phyloP scores from a whole-genome alignment of 2,113 vertebrate genomes.

The Pelmatolapia mariae region DNA sequence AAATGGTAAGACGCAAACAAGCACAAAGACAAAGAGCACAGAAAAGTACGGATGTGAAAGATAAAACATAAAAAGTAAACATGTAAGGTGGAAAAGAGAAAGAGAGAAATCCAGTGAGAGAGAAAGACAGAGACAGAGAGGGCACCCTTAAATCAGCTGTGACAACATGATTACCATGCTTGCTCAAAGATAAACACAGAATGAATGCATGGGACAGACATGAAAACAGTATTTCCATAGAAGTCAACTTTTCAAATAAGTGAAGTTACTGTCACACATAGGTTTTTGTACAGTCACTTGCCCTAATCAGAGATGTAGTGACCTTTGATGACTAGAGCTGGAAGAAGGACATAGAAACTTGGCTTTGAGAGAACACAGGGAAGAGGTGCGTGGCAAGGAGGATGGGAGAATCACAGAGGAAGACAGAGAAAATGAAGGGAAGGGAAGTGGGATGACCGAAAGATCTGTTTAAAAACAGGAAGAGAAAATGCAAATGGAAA shows the following conservation, averaged over 20 bases:
- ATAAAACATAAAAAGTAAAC: background rate
- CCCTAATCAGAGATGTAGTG: background rate
- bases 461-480: background rate
- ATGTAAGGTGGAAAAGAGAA: background rate
- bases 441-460: background rate
- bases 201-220: background rate
- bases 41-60: background rate
- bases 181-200: background rate
- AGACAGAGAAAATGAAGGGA: background rate
- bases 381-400: background rate
- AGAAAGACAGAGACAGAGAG: background rate
- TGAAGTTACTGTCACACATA: background rate
- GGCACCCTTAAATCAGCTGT: slow-evolving; percentile 59
- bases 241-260: background rate
- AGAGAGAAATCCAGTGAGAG: background rate
- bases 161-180: slow-evolving; percentile 60
- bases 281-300: background rate
- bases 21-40: background rate
- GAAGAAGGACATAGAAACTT: slow-evolving; percentile 1
- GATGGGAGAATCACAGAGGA: background rate
- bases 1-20: slow-evolving; percentile 23
- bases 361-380: slow-evolving; percentile 4
- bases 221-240: background rate
- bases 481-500: background rate
- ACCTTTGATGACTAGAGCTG: slow-evolving; percentile 6